Conservation (phyloP, 2,888 invertebrate genomes). For the Apantesis nais region DNA sequence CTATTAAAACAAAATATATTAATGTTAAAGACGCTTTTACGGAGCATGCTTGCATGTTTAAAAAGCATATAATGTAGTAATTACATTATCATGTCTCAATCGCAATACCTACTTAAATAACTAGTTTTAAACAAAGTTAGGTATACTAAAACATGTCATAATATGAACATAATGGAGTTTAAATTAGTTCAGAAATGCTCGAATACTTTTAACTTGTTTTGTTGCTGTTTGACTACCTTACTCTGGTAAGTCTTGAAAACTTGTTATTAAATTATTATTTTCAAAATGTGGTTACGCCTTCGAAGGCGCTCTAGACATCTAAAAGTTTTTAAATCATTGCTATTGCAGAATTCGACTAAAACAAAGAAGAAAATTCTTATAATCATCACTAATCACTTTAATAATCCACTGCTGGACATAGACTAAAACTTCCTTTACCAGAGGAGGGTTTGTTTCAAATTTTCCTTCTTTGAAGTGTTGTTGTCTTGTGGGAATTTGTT, state of each 20-base stretch:
- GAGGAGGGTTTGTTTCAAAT: too few relatives aligned
- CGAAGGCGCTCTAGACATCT: neutral
- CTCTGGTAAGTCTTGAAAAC: neutral
- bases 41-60: neutral
- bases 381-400: too few relatives aligned
- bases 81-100: neutral
- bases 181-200: neutral
- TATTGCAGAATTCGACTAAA: too few relatives aligned
- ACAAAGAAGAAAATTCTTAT: too few relatives aligned
- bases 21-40: neutral
- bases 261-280: neutral
- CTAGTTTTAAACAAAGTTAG: neutral
- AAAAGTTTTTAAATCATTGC: neutral
- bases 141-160: neutral
- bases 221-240: neutral
- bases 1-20: conserved; percentile 53
- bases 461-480: too few relatives aligned
- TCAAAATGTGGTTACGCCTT: neutral
- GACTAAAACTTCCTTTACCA: too few relatives aligned
- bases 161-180: neutral
- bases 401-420: too few relatives aligned
- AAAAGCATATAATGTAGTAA: neutral
- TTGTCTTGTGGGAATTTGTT: too few relatives aligned
- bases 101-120: neutral
- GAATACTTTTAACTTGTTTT: neutral